Conservation (phyloP, 2,888 invertebrate genomes). For the Conus canariensis region DNA sequence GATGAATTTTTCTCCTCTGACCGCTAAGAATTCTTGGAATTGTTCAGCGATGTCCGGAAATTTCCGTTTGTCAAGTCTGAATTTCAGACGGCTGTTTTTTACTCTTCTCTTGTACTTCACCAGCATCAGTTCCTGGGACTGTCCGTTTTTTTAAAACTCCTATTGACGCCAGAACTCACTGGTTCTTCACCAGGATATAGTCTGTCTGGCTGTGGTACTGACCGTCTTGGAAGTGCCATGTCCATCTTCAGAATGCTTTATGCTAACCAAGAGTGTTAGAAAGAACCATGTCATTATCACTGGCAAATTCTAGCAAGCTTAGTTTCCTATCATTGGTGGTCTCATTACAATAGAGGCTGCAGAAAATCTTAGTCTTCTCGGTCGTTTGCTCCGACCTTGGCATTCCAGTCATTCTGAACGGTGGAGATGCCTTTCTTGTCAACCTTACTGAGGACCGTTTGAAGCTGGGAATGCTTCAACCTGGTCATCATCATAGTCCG, state of each 20-base stretch:
- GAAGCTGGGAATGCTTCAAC: neutral
- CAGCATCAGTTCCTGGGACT: too few species aligned
- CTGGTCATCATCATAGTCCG: constrained; percentile 5
- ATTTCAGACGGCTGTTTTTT: too few species aligned
- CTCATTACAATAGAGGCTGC: neutral
- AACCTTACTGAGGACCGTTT: neutral
- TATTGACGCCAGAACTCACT: too few species aligned
- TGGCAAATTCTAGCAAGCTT: neutral
- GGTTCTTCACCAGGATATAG: too few species aligned
- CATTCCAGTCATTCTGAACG: neutral
- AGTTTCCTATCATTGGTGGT: neutral
- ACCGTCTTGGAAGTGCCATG: neutral
- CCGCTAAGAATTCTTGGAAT: too few species aligned
- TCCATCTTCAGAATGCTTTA: neutral
- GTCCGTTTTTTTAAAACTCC: too few species aligned
- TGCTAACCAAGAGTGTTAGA: neutral
- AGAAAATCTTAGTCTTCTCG: neutral
- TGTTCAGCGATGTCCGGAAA: too few species aligned
- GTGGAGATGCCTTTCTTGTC: constrained; percentile 1
- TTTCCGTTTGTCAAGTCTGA: too few species aligned
- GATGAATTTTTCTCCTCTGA: too few species aligned
- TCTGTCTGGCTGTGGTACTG: neutral
- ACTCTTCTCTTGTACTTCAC: too few species aligned
- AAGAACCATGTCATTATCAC: neutral
- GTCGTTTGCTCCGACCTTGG: neutral